A percentile compares a stretch with the other conserved stretches of the same genome.
phyloP scores from a whole-genome alignment of 2,888 invertebrate species.

The Conchocele bisecta region DNA sequence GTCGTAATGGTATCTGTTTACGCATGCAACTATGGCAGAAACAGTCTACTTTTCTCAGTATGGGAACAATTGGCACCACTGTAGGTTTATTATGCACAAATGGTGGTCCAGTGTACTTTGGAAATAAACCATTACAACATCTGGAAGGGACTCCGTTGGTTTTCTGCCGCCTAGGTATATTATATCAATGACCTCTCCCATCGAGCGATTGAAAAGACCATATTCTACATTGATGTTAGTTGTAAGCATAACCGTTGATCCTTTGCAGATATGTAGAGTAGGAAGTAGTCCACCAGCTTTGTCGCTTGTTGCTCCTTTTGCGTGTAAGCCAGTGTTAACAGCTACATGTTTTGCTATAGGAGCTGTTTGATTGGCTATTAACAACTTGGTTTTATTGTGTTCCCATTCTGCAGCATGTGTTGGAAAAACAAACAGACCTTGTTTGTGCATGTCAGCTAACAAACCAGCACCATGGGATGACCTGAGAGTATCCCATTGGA shows the following conservation, averaged over 20 bases:
- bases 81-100: too few species aligned
- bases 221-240: conserved; percentile 1
- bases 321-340: conserved; percentile 16
- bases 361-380: conserved; percentile 21
- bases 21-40: too few species aligned
- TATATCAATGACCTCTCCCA: conserved; percentile 18
- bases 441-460: conserved; percentile 17
- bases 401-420: conserved; percentile 35
- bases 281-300: conserved; percentile 20
- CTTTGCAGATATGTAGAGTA: conserved; percentile 6
- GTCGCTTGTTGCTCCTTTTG: conserved; percentile 8
- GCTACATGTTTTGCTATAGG: conserved; percentile 36
- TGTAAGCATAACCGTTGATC: conserved; percentile 48
- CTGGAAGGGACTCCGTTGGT: conserved; percentile 23
- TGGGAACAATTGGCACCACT: too few species aligned
- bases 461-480: conserved; percentile 14
- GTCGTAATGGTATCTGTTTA: too few species aligned
- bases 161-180: conserved; percentile 9
- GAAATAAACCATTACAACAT: conserved; percentile 59
- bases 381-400: conserved; percentile 42
- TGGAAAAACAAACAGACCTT: conserved; percentile 51
- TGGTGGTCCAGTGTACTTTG: too few species aligned
- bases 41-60: too few species aligned
- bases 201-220: conserved; percentile 36
- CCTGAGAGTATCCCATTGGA: conserved; percentile 34